A percentile compares a stretch with the other conserved stretches of the same genome.
These are phyloP conservation scores for Lycopodina hypogea DNA, from an alignment of 37 sponge, comb jelly and placozoan species.

Conservation along the genomic window DNA sequence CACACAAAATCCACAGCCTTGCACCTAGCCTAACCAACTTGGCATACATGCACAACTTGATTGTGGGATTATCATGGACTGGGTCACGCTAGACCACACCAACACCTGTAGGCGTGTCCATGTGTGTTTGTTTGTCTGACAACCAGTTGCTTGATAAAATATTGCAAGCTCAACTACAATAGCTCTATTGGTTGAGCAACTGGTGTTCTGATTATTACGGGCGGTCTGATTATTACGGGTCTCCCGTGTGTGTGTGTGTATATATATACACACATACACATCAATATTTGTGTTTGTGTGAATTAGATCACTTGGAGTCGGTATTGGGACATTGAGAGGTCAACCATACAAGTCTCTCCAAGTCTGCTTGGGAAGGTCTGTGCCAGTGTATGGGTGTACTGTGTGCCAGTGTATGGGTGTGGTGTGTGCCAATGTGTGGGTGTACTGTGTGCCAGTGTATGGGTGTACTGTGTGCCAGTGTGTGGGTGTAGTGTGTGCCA, in stretches of 20 bases:
- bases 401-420: background rate
- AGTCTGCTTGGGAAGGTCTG: conserved; percentile 67
- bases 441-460: background rate
- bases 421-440: background rate
- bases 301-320: conserved; percentile 71
- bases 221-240: background rate
- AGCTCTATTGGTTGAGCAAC: no score
- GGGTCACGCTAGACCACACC: no score
- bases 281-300: no score
- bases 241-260: background rate
- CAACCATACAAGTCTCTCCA: conserved; percentile 77
- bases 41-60: no score
- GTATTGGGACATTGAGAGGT: conserved; percentile 78
- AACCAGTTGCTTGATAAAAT: no score
- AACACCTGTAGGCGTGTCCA: no score
- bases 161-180: no score
- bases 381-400: background rate
- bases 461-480: background rate
- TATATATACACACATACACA: no score
- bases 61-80: no score
- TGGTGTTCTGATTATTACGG: background rate
- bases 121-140: no score
- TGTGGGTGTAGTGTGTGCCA: background rate
- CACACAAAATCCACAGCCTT: no score
- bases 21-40: no score